Evolutionary conservation across 2,113 vertebrate species (phyloP), one percentile per base, ranked within the genome.

Genomic region (Dipodomys stephensi): DNA sequence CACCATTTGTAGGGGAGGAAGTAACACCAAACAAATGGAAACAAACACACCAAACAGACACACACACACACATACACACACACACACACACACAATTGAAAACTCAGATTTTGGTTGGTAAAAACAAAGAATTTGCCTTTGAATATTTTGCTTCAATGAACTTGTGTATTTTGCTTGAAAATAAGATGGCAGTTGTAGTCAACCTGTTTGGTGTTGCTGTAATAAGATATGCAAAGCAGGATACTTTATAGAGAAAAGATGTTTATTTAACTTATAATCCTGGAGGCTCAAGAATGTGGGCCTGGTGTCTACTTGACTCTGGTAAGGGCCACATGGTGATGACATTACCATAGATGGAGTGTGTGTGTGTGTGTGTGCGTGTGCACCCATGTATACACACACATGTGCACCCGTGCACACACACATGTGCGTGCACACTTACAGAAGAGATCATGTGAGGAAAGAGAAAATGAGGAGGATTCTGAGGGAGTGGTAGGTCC

Each of bases 91-190:
- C 8, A n/a, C 23, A 71, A 57, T 73, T 49, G 28, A 95, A 93
- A 79, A 44, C 39, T 78, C 44, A 30, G 71, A n/a, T 9, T 11
- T 79, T 90, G 80, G 65, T 69, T 79, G 39, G 20, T 25, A 83
- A 30, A 92, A 92, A 87, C 32, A 57, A 18, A 57, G 53, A 57
- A 57, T 57, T 28, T 28, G 9, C 4, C 15, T 46, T 77, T 28
- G 39, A 77, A 86, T 77, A 67, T 72, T 96, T 83, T 67, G 32
- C 44, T 77, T 78, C 57, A 87, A 82, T 79, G 30, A 23, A 71
- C 57, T 87, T 81, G 49, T 83, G 2, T 68, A 60, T 77, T 67
- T 89, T 86, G 53, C 65, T 76, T 71, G 85, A 64, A 64, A 64
- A 88, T 44, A 83, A 46, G 19, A 73, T 83, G 44, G 22, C 7